Evolutionary conservation across 1,140 invertebrate genomes (phyloP), one percentile per base, ranked within the genome.

Genomic region (Drosophila serrata): DNA sequence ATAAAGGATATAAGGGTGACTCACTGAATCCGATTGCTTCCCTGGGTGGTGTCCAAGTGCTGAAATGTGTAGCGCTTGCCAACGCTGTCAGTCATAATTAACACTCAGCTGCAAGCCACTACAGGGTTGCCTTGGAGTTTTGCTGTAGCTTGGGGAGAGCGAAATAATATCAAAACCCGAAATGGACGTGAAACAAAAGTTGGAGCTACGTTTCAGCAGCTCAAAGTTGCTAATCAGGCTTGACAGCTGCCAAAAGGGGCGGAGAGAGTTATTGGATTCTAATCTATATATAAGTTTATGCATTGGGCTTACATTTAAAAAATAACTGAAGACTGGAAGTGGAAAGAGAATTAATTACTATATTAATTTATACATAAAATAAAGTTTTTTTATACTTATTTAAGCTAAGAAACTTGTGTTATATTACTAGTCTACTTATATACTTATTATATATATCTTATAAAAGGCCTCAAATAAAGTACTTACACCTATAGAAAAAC

Each of bases 11-110:
- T 8, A 4, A 24, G 56, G 3, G 43, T 79, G 65, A 40, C 4
- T 65, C 19, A 31, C 13, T 61, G 56, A 19, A 5, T 61, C 12
- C 12, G n/a, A 17, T 22, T 17, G 31, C 31, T 22, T 31, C 17
- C 22, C 45, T 42, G 46, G 67, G 19, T 24, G 45, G n/a, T 57
- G 39, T 45, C 51, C 60, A 73, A 81, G 64, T 80, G 72, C 53
- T 59, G 51, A 67, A 72, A 51, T 80, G 73, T 74, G 57, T 68
- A 58, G 68, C 42, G 35, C 45, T 68, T 55, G 51, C 70, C 76
- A 67, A 77, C 76, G 58, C 39, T 88, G 81, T 81, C 84, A 87
- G 80, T 84, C 70, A 82, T 82, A 88, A 87, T 87, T 88, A 87
- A 77, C 69, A 72, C 43, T 72, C 65, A 37, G 35, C 35, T 51